These are phyloP conservation scores for Cerastis leucographa DNA, from an alignment of 2,888 invertebrate genomes.

Conservation along the genomic window DNA sequence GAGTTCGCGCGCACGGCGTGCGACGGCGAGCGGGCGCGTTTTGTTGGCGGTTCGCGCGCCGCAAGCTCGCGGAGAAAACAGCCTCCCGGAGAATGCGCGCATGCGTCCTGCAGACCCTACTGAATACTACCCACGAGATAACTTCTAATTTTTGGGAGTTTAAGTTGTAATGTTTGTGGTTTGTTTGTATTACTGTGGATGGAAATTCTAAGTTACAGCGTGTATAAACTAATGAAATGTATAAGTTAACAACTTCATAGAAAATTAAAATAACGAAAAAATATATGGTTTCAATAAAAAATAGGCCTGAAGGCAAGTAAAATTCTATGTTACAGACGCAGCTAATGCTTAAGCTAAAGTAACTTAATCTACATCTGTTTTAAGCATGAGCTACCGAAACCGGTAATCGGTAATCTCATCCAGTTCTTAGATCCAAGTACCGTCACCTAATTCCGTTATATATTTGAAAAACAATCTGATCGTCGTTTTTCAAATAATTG, in stretches of 20 bases:
- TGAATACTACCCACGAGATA: slow-evolving; percentile 61
- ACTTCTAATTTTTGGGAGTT: slow-evolving; percentile 44
- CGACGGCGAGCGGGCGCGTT: slow-evolving; percentile 74
- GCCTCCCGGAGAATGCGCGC: slow-evolving; percentile 71
- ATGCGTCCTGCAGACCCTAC: slow-evolving; percentile 69
- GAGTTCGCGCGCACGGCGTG: slow-evolving; percentile 74
- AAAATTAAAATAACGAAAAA: not conserved
- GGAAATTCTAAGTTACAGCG: not conserved
- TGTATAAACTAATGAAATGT: not conserved
- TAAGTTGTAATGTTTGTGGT: slow-evolving; percentile 28
- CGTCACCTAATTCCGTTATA: not conserved
- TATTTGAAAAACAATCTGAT: not conserved
- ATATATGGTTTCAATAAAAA: no score
- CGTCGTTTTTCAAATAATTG: not conserved
- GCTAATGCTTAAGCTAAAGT: no score
- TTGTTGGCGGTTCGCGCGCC: slow-evolving; percentile 70
- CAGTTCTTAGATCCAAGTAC: not conserved
- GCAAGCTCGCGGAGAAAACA: slow-evolving; percentile 67
- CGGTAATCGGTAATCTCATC: not conserved
- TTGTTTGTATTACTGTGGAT: slow-evolving; percentile 3
- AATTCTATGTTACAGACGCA: no score
- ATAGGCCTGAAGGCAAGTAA: no score
- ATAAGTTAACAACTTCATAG: not conserved
- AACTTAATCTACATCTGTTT: no score
- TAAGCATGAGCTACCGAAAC: not conserved